Evolutionary conservation across 1,140 invertebrate species (phyloP), one percentile per base, ranked within the genome.

Genomic region (Polypedilum pembai): DNA sequence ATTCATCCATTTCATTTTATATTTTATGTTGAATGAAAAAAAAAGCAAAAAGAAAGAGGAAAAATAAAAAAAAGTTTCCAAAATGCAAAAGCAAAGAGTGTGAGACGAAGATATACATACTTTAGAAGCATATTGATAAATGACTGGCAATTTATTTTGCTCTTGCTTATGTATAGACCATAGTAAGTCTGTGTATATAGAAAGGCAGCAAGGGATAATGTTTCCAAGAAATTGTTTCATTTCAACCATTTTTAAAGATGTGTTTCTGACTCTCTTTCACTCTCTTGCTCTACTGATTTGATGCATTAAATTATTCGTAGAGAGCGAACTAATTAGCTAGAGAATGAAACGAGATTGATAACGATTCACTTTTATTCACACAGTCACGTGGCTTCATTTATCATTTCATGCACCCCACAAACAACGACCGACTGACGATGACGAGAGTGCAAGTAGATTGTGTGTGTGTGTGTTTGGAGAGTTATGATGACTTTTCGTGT

Each of bases 121-220:
- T 69, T 69, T 69, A 20, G 17, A 69, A 20, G 18, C 65, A 21
- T 69, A 69, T 69, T 69, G 65, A 69, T 69, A 69, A 69, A 69
- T 69, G 65, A 69, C 17, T 69, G 17, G 65, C 20, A 69, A 69
- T 69, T 69, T 69, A 69, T 69, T 69, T 69, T 69, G 45, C n/a
- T 56, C 45, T 56, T 56, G 45, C 45, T 56, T 56, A 56, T 56
- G n/a, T 56, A 56, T n/a, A 56, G n/a, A 56, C 12, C 8, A 45
- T n/a, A 56, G 10, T 56, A 56, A 56, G 45, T n/a, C 45, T 33
- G 45, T n/a, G 45, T n/a, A 56, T n/a, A 56, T 12, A 56, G 8
- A 56, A 15, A n/a, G 8, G 12, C 8, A 56, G 24, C 3, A 56
- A 56, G 45, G 45, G 45, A 56, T 56, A 56, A n/a, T n/a, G 45